Conservation (phyloP, 2,797 vertebrate genomes). For the Sus cebifrons region DNA sequence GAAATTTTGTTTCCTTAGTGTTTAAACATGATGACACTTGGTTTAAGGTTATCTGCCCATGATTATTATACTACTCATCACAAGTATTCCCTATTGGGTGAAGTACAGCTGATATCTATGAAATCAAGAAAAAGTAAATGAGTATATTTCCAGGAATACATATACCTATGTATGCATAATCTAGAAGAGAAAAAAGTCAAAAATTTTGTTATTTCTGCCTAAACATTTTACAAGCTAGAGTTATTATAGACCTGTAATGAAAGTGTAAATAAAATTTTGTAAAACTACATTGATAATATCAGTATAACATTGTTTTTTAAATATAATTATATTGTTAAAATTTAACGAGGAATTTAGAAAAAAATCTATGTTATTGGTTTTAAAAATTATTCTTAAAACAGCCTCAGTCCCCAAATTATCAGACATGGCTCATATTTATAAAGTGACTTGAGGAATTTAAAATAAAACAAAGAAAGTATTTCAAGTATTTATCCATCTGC, state of each 20-base stretch:
- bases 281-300: constrained; percentile 78
- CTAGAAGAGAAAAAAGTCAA: background rate
- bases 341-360: constrained; percentile 79
- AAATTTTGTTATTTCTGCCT: constrained; percentile 37
- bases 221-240: constrained; percentile 63
- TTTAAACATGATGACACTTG: background rate
- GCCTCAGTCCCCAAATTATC: constrained; percentile 33
- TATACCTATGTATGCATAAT: background rate
- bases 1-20: constrained; percentile 3
- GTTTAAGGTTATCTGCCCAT: background rate
- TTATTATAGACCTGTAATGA: constrained; percentile 11
- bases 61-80: background rate
- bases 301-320: constrained; percentile 76
- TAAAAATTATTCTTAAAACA: constrained; percentile 87
- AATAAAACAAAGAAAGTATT: constrained; percentile 37
- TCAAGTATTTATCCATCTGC: constrained; percentile 55
- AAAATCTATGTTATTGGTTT: constrained; percentile 84
- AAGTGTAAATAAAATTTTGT: constrained; percentile 62
- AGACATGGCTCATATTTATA: background rate
- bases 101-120: background rate
- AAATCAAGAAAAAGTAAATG: background rate
- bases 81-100: background rate
- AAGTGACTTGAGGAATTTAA: constrained; percentile 42
- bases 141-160: background rate
- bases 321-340: constrained; percentile 84